Evolutionary conservation across 2,797 vertebrate species (phyloP).

Genomic region (Centroberyx gerrardi): DNA sequence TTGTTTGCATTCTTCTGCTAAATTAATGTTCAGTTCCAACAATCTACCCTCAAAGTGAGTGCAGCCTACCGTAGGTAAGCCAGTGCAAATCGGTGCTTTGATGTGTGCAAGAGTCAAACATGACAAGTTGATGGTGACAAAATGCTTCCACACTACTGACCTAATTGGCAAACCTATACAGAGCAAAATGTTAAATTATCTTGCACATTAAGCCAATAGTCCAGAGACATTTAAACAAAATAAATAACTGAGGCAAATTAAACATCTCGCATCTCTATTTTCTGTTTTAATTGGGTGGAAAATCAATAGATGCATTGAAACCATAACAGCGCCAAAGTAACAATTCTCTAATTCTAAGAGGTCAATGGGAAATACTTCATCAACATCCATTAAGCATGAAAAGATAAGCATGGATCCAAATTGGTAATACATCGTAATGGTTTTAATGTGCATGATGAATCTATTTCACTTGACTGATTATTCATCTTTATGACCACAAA

Average conservation of each 20-base stretch:
- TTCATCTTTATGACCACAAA: slow-evolving; percentile 43
- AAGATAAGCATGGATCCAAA: slow-evolving; percentile 21
- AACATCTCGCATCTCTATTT: not conserved
- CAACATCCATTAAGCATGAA: slow-evolving; percentile 24
- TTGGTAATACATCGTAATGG: not conserved
- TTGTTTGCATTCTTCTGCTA: slow-evolving; percentile 29
- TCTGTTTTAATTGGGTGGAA: slow-evolving; percentile 5
- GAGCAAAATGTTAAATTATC: slow-evolving; percentile 3
- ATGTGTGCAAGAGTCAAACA: slow-evolving; percentile 60
- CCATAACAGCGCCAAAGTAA: slow-evolving; percentile 34
- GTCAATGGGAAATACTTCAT: slow-evolving; percentile 2
- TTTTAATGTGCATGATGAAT: slow-evolving; percentile 2
- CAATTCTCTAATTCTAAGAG: slow-evolving; percentile 30
- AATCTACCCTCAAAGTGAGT: slow-evolving; percentile 30
- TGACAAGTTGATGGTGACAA: slow-evolving; percentile 68
- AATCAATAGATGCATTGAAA: slow-evolving; percentile 45
- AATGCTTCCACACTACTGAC: slow-evolving; percentile 49
- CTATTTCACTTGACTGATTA: slow-evolving; percentile 22
- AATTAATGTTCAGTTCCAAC: slow-evolving; percentile 33
- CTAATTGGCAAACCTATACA: slow-evolving; percentile 14
- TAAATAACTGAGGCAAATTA: slow-evolving; percentile 2
- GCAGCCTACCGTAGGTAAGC: slow-evolving; percentile 49
- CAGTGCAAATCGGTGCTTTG: slow-evolving; percentile 62
- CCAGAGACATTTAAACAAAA: slow-evolving; percentile 4
- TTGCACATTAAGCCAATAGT: slow-evolving; percentile 17